Percentiles rank a stretch among this genome's conserved stretches.
Evolutionary conservation across 1,140 invertebrate species (phyloP).

Genomic region (Antheraea pernyi): DNA sequence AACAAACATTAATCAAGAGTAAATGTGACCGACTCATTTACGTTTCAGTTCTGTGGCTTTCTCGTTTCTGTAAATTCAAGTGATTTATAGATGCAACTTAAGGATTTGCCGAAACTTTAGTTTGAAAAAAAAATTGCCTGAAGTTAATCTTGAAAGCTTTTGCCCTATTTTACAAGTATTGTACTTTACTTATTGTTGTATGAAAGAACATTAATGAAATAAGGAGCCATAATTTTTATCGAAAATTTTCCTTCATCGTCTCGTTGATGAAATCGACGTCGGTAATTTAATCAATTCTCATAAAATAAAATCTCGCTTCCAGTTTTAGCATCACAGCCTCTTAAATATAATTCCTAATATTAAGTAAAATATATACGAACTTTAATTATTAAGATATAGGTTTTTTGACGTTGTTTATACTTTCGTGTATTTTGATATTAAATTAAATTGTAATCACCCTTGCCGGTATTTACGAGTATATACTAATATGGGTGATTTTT

Average conservation of each 20-base stretch:
- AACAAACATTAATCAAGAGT: conserved; percentile 25
- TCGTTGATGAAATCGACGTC: too few species aligned
- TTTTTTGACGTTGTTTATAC: too few species aligned
- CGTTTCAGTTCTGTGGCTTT: neutral
- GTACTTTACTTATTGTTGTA: conserved; percentile 18
- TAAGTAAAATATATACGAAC: neutral
- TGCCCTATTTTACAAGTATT: conserved; percentile 31
- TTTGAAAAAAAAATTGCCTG: conserved; percentile 53
- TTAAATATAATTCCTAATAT: too few species aligned
- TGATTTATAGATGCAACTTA: conserved; percentile 68
- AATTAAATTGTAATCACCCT: too few species aligned
- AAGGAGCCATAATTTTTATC: conserved; percentile 9
- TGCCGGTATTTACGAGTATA: too few species aligned
- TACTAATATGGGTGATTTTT: too few species aligned
- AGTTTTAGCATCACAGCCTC: too few species aligned
- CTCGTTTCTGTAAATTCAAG: conserved; percentile 71
- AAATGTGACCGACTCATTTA: conserved; percentile 3
- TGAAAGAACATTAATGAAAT: conserved; percentile 16
- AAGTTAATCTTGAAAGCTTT: conserved; percentile 57
- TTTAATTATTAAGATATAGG: neutral
- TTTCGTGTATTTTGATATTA: too few species aligned
- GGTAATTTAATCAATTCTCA: conserved; percentile 4
- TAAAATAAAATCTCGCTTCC: neutral
- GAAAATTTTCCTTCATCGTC: neutral
- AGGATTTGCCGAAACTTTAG: conserved; percentile 49